Base-by-base conservation (phyloP, 2,113 vertebrate genomes). In the Elanus axillaris region DNA sequence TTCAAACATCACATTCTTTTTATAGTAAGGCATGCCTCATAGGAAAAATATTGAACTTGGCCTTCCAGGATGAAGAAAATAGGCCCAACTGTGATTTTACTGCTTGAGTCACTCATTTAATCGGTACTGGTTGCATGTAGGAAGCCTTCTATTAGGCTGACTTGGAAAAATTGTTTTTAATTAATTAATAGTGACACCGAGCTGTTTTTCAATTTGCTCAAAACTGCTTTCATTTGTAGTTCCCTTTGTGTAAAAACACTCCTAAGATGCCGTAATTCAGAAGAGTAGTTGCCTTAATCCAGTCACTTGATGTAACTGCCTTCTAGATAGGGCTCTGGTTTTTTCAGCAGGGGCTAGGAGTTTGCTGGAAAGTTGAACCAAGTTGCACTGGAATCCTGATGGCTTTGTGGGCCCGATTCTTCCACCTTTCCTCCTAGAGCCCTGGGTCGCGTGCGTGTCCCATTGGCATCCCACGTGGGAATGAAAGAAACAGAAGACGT, bases 1-100 rank as follows among this genome's bases (percentile, higher is more conserved):
- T 98, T 98, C 97, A 98, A 98, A 98, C 98, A 99, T 98, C 98
- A 97, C 98, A 97, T 98, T 98, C 98, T 99, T 99, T 99, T 99
- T 99, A 98, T 98, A 99, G 98, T 93, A 98, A 98, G 95, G 98
- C 98, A 98, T 98, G 98, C 97, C 97, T 99, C 98, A 98, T 90
- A 98, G 98, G 98, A 98, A 98, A 99, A 99, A 99, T 99, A 98
- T 98, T 98, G 97, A 98, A 98, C 97, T 98, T 98, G 98, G 98
- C 98, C 95, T 98, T 96, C 96, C 90, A 96, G 97, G 86, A 86
- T 94, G 95, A 98, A 80, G 88, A 97, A 98, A 98, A 97, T 94
- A 88, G 63, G 96, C 97, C 97, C 95, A 95, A 97, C 97, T 98
- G 96, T 97, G 98, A 98, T 98, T 98, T 98, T 97, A 95, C 83